A percentile compares a stretch with the other conserved stretches of the same genome.
Evolutionary conservation across 2,113 vertebrate genomes (phyloP).

Genomic region (Nettapus auritus): DNA sequence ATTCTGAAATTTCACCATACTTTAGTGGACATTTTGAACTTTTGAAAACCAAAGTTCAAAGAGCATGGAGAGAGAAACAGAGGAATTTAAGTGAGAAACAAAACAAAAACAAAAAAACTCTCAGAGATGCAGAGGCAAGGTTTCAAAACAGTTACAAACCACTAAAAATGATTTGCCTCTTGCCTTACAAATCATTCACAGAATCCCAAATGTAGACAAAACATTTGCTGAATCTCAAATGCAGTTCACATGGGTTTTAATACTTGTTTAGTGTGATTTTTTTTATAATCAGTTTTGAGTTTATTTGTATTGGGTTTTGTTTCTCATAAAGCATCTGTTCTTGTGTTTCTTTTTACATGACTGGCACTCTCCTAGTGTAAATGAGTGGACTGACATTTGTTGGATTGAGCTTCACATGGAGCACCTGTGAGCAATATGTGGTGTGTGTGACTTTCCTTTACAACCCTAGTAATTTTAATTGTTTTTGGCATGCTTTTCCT

Average conservation of each 20-base stretch:
- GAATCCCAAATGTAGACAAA: not conserved
- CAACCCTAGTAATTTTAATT: slow-evolving; percentile 47
- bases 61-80: not conserved
- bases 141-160: not conserved
- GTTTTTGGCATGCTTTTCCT: slow-evolving; percentile 53
- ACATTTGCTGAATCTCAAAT: not conserved
- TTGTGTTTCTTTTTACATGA: slow-evolving; percentile 47
- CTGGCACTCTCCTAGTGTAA: slow-evolving; percentile 36
- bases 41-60: not conserved
- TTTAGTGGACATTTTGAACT: not conserved
- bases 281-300: slow-evolving; percentile 38
- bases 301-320: slow-evolving; percentile 52
- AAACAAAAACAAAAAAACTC: not conserved
- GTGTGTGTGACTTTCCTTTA: slow-evolving; percentile 24
- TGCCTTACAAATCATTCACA: slow-evolving; percentile 16
- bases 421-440: slow-evolving; percentile 63
- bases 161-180: not conserved
- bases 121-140: not conserved
- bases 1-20: not conserved
- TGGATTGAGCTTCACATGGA: slow-evolving; percentile 48
- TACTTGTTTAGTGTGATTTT: slow-evolving; percentile 30
- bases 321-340: slow-evolving; percentile 65
- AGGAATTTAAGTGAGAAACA: not conserved
- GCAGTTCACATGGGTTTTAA: not conserved
- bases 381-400: slow-evolving; percentile 56